Conservation (phyloP, 2,113 vertebrate genomes). For the Coracopsis vasa region DNA sequence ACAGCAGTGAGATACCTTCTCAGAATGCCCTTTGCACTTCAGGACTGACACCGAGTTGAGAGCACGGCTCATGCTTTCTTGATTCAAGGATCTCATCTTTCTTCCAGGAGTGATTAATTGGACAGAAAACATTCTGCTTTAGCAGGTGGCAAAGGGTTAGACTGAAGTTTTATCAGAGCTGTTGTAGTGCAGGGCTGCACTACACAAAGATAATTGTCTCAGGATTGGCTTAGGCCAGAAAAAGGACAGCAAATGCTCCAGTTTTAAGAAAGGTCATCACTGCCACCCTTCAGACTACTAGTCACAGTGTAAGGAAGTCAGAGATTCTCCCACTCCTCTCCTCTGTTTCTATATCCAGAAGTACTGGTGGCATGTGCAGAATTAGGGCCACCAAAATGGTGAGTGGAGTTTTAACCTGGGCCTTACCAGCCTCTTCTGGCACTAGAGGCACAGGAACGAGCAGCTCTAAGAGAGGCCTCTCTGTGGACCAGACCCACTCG, state of each 20-base stretch:
- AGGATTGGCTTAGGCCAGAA: not conserved
- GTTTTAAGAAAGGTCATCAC: not conserved
- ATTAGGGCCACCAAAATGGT: not conserved
- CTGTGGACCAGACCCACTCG: not conserved
- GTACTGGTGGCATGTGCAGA: not conserved
- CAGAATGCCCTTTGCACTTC: conserved; percentile 35
- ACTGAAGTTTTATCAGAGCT: conserved; percentile 22
- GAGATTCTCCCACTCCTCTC: not conserved
- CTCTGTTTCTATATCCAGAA: not conserved
- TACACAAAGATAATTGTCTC: conserved; percentile 40
- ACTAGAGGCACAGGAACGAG: not conserved
- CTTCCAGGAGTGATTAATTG: conserved; percentile 50
- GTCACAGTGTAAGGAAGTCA: not conserved
- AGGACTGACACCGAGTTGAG: not conserved
- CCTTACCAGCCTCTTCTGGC: not conserved
- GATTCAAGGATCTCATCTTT: conserved; percentile 35
- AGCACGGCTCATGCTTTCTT: conserved; percentile 16
- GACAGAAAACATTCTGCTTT: conserved; percentile 49
- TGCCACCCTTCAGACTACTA: not conserved
- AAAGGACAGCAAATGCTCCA: not conserved
- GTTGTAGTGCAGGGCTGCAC: not conserved
- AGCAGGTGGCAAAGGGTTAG: conserved; percentile 46
- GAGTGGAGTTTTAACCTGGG: not conserved
- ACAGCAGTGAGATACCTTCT: not conserved
- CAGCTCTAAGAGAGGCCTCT: not conserved